A percentile compares a stretch with the other conserved stretches of the same genome.
phyloP scores from a whole-genome alignment of 2,888 invertebrate genomes.

The Neocrepidodera transversa region DNA sequence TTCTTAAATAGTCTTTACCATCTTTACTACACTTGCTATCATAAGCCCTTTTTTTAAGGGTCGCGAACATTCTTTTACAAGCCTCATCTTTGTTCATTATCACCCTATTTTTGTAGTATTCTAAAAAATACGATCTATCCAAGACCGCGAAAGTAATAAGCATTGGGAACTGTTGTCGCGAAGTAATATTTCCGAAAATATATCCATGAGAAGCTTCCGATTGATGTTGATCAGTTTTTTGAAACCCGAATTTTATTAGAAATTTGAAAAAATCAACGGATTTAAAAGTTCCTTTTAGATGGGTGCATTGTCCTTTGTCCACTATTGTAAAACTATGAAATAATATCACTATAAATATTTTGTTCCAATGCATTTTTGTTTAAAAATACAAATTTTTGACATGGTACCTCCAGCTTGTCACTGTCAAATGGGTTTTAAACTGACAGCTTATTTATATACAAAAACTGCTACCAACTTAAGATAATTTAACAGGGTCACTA shows the following conservation, averaged over 20 bases:
- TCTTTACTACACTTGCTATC: constrained; percentile 81
- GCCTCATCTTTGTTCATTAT: constrained; percentile 72
- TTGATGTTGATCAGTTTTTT: constrained; percentile 89
- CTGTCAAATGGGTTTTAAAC: not conserved
- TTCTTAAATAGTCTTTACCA: constrained; percentile 81
- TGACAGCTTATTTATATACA: not conserved
- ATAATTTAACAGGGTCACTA: no score
- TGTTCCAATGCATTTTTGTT: constrained; percentile 47
- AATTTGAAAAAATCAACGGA: constrained; percentile 86
- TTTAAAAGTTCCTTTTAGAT: constrained; percentile 70
- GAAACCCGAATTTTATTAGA: constrained; percentile 94
- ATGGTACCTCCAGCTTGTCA: constrained; percentile 33
- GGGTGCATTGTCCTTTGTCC: constrained; percentile 57
- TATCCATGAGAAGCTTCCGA: constrained; percentile 89
- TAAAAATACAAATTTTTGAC: constrained; percentile 41
- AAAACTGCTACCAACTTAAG: no score
- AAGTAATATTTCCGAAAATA: constrained; percentile 94
- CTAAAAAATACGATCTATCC: constrained; percentile 86
- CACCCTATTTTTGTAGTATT: constrained; percentile 84
- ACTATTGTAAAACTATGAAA: constrained; percentile 39
- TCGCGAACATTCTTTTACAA: constrained; percentile 87
- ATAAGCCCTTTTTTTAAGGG: constrained; percentile 82
- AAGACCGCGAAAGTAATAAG: constrained; percentile 88
- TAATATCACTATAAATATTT: constrained; percentile 39
- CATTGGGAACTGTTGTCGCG: constrained; percentile 69